phyloP scores from a whole-genome alignment of 2,797 vertebrate genomes.

The Neosalanx taihuensis region DNA sequence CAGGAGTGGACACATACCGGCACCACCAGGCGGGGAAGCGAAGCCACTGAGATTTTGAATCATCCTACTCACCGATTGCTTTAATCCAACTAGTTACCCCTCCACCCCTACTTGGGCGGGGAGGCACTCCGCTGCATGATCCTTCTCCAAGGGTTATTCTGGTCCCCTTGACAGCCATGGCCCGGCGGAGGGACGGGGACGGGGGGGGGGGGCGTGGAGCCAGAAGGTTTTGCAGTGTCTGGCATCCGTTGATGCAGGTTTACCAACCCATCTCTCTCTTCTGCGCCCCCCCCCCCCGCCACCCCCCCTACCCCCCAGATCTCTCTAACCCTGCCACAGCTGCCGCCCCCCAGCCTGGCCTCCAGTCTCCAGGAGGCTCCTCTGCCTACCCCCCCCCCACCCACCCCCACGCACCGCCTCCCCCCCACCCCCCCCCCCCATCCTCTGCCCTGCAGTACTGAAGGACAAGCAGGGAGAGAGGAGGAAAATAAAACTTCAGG shows the following conservation, averaged over 20 bases:
- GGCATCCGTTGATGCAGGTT: conserved; percentile 52
- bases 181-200: conserved; percentile 48
- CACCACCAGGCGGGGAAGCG: too few species aligned
- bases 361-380: conserved; percentile 71
- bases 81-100: neutral
- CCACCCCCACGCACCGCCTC: too few species aligned
- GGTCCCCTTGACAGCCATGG: conserved; percentile 47
- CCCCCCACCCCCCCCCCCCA: too few species aligned
- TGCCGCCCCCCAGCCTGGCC: conserved; percentile 69
- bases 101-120: conserved; percentile 11
- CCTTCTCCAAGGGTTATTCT: conserved; percentile 47
- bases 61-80: neutral
- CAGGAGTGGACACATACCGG: conserved; percentile 15
- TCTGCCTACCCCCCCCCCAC: conserved; percentile 52
- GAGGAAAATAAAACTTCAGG: conserved; percentile 77
- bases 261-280: conserved; percentile 40
- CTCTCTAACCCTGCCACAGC: conserved; percentile 66
- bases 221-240: conserved; percentile 50
- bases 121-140: conserved; percentile 23
- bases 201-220: neutral
- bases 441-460: conserved; percentile 64
- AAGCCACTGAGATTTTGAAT: neutral
- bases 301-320: conserved; percentile 34
- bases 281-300: conserved; percentile 26
- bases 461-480: conserved; percentile 69